phyloP scores from a whole-genome alignment of 2,113 vertebrate species.

The Taxidea taxus region DNA sequence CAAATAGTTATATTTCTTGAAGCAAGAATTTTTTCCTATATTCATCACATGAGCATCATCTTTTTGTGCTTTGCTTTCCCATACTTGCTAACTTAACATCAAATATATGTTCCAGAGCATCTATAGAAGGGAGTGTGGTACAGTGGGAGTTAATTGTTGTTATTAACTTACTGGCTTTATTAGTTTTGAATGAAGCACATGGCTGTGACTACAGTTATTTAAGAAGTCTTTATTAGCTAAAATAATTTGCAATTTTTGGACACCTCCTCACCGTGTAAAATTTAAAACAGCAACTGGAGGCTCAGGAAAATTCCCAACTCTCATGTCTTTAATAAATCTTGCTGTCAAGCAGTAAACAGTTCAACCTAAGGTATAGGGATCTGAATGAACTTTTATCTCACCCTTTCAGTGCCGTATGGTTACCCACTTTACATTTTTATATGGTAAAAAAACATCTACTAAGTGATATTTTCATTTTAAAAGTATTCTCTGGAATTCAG shows the following conservation, averaged over 20 bases:
- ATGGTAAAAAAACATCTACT: background rate
- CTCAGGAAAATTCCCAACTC: background rate
- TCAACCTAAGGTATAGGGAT: background rate
- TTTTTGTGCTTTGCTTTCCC: slow-evolving; percentile 28
- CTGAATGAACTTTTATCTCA: background rate
- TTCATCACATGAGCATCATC: background rate
- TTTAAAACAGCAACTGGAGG: slow-evolving; percentile 36
- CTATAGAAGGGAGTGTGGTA: slow-evolving; percentile 10
- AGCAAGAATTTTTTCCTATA: background rate
- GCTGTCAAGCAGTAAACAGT: slow-evolving; percentile 10
- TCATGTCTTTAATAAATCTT: slow-evolving; percentile 21
- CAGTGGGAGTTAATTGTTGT: slow-evolving; percentile 68
- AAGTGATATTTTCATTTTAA: slow-evolving; percentile 5
- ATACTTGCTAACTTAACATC: background rate
- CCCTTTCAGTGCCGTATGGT: background rate
- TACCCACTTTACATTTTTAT: slow-evolving; percentile 25
- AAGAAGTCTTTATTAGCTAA: slow-evolving; percentile 67
- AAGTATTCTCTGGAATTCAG: slow-evolving; percentile 24
- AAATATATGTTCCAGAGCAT: slow-evolving; percentile 30
- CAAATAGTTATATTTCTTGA: background rate
- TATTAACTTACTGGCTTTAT: slow-evolving; percentile 77
- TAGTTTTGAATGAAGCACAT: slow-evolving; percentile 71
- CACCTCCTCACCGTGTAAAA: background rate
- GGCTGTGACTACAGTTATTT: slow-evolving; percentile 65
- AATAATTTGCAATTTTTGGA: slow-evolving; percentile 66